Percentiles rank a stretch among this genome's conserved stretches.
Evolutionary conservation across 2,888 invertebrate species (phyloP).

Genomic region (Mesopsocus fuscifrons): DNA sequence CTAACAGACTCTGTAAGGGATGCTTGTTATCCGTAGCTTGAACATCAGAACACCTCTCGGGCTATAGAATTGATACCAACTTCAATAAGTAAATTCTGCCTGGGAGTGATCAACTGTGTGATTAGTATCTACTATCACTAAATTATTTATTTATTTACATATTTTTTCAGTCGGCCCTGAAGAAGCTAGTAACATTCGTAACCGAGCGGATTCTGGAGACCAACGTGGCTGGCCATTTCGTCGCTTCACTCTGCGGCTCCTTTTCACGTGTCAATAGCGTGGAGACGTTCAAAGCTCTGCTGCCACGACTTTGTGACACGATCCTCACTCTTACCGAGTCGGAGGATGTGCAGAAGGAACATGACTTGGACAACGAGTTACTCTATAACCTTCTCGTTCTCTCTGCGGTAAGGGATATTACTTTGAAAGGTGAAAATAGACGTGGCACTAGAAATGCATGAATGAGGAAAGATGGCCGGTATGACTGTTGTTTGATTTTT

Average conservation of each 20-base stretch:
- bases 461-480: slow-evolving; percentile 7
- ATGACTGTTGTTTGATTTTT: too few species aligned
- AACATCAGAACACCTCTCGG: too few species aligned
- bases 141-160: too few species aligned
- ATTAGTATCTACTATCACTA: too few species aligned
- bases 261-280: slow-evolving; percentile 46
- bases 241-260: slow-evolving; percentile 48
- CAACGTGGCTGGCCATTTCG: slow-evolving; percentile 61
- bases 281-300: slow-evolving; percentile 46
- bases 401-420: slow-evolving; percentile 36
- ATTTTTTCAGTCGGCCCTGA: slow-evolving; percentile 37
- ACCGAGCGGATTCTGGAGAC: slow-evolving; percentile 62
- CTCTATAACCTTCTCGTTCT: slow-evolving; percentile 57
- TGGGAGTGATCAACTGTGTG: too few species aligned
- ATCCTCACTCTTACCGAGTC: slow-evolving; percentile 39
- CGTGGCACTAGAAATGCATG: too few species aligned
- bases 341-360: slow-evolving; percentile 48
- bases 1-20: too few species aligned
- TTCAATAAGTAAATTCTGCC: too few species aligned
- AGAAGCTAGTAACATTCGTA: slow-evolving; percentile 54
- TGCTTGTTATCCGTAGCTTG: too few species aligned
- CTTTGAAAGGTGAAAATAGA: too few species aligned
- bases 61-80: too few species aligned
- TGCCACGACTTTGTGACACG: slow-evolving; percentile 51
- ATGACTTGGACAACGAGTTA: slow-evolving; percentile 57